Percentiles rank a stretch among this genome's conserved stretches.
phyloP scores from a whole-genome alignment of 2,113 vertebrate genomes.

The Tetrax tetrax region DNA sequence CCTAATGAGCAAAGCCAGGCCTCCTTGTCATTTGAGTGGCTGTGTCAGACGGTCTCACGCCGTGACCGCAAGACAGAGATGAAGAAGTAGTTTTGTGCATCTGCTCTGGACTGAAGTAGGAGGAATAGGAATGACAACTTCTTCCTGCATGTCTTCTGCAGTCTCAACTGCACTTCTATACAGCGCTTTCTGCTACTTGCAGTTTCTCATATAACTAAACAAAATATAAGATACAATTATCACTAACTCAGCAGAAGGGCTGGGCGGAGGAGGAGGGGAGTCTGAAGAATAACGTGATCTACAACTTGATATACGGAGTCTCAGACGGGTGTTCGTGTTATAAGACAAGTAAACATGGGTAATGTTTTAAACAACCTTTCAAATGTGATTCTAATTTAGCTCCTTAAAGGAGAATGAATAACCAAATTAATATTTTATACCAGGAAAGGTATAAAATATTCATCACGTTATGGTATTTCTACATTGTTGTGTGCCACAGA shows the following conservation, averaged over 20 bases:
- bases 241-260: not conserved
- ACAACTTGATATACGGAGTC: not conserved
- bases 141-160: fast-evolving
- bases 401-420: conserved; percentile 49
- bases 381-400: conserved; percentile 26
- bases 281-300: not conserved
- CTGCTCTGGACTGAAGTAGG: not conserved
- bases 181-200: not conserved
- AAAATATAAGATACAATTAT: not conserved
- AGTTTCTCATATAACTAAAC: not conserved
- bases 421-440: conserved; percentile 12
- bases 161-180: not conserved
- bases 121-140: not conserved
- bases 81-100: not conserved
- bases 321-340: not conserved
- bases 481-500: not conserved
- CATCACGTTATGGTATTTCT: not conserved
- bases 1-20: not conserved
- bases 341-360: not conserved
- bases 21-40: not conserved
- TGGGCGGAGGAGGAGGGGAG: fast-evolving
- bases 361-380: conserved; percentile 2
- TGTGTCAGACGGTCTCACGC: not conserved
- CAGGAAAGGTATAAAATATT: conserved; percentile 39
- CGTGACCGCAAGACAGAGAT: not conserved